Conservation (phyloP, 2,797 vertebrate genomes). For the Echeneis naucrates region DNA sequence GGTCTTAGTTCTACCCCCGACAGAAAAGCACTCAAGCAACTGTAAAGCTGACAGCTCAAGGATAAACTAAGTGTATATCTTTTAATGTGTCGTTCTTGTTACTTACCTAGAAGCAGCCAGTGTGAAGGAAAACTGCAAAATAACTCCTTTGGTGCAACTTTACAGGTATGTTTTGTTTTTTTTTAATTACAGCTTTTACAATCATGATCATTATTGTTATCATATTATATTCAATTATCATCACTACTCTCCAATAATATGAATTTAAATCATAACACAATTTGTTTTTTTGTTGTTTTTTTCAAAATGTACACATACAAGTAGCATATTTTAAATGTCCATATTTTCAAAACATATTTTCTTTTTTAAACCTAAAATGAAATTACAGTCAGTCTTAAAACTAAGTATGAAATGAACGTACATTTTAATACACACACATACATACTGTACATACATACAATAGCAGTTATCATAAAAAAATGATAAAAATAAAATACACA, state of each 20-base stretch:
- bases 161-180: slow-evolving; percentile 80
- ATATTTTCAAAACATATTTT: slow-evolving; percentile 84
- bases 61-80: background rate
- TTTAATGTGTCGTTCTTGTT: background rate
- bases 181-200: slow-evolving; percentile 87
- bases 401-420: slow-evolving; percentile 89
- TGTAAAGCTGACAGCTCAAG: background rate
- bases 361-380: slow-evolving; percentile 84
- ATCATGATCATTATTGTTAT: slow-evolving; percentile 82
- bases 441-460: slow-evolving; percentile 79
- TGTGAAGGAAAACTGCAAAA: slow-evolving; percentile 32
- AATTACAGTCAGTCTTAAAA: slow-evolving; percentile 84
- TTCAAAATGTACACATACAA: slow-evolving; percentile 88
- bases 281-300: slow-evolving; percentile 66
- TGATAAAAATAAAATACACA: slow-evolving; percentile 88
- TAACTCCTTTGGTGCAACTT: slow-evolving; percentile 48
- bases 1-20: too few relatives aligned
- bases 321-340: slow-evolving; percentile 88
- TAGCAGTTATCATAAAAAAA: slow-evolving; percentile 87
- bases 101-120: slow-evolving; percentile 24
- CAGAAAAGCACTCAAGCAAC: too few relatives aligned
- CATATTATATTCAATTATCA: slow-evolving; percentile 83
- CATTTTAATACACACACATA: slow-evolving; percentile 84
- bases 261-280: slow-evolving; percentile 87
- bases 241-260: slow-evolving; percentile 84